Evolutionary conservation across 2,888 invertebrate genomes (phyloP).

Genomic region (Mesoligia furuncula): DNA sequence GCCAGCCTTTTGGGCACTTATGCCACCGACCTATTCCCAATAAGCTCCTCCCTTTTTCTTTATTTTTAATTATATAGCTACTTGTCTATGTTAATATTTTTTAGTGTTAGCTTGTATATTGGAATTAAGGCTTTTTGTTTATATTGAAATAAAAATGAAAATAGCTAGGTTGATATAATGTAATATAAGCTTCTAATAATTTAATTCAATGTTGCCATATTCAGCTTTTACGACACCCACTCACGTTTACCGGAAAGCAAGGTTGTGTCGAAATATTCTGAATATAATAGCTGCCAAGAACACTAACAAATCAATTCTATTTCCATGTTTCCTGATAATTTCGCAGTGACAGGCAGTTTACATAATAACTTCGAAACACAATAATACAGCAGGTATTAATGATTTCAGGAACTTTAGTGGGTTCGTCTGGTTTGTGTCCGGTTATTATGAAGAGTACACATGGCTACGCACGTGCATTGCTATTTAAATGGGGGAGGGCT

Average conservation of each 20-base stretch:
- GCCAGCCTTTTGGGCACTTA: too few species aligned
- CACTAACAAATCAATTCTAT: conserved; percentile 26
- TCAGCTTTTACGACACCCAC: neutral
- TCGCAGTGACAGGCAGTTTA: conserved; percentile 30
- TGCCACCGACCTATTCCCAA: too few species aligned
- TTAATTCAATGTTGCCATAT: neutral
- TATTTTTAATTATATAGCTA: too few species aligned
- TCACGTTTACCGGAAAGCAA: neutral
- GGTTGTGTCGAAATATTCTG: neutral
- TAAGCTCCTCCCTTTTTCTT: too few species aligned
- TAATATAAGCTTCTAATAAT: neutral
- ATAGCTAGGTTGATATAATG: too few species aligned
- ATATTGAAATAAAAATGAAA: too few species aligned
- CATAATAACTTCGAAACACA: conserved; percentile 24
- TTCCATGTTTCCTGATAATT: conserved; percentile 30
- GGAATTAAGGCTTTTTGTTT: too few species aligned
- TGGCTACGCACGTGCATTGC: neutral
- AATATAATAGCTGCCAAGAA: conserved; percentile 1
- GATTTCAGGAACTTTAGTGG: conserved; percentile 17
- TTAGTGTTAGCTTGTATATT: too few species aligned
- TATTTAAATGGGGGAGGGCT: conserved; percentile 14
- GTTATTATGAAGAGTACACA: conserved; percentile 24
- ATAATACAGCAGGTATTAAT: conserved; percentile 30
- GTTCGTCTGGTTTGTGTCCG: conserved; percentile 35
- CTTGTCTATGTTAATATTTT: too few species aligned